Evolutionary conservation across 1,140 invertebrate species (phyloP), one percentile per base, ranked within the genome.

Genomic region (Centruroides sculpturatus): DNA sequence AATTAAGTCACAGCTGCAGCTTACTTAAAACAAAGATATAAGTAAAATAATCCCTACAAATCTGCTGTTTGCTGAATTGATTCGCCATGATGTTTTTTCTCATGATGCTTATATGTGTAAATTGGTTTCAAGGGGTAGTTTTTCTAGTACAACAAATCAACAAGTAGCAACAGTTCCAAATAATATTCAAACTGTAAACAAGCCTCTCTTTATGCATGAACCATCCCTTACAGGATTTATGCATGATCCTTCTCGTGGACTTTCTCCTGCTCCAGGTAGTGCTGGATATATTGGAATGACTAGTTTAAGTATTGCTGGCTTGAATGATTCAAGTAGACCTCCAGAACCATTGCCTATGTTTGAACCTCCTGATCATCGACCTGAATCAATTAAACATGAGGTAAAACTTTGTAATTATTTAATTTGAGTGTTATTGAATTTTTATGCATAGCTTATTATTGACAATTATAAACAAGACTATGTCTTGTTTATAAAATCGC

Each of bases 41-140:
- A 23, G 23, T 23, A 23, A 23, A 23, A 23, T 23, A 23, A 23
- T 23, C 23, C 23, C 23, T 23, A 23, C 23, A 23, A n/a, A n/a
- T 12, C 87, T 95, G 71, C 75, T 98, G n/a, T 98, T 97, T 73
- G 85, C 88, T 55, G 93, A 97, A 70, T 76, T 98, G 0, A 92
- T 98, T 59, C 80, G 91, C 8, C 83, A 92, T 64, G 94, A 98
- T 71, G 91, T 98, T 0, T 98, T 98, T 75, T 97, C 92, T 0
- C 93, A 98, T 70, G 94, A 98, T 75, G 88, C 89, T 0, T 98
- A 98, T 71, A 92, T 98, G 87, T 95, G 93, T 69, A 95, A 92
- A 3, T 76, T 98, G 3, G 97, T 98, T 64, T 95, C 94, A 0
- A 80, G 94, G 69, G 94, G 94, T 57, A 90, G 92, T 77, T 76